A percentile compares a stretch with the other conserved stretches of the same genome.
phyloP scores from a whole-genome alignment of 92 coral and sea anemone species.

The Epizoanthus ramosus region DNA sequence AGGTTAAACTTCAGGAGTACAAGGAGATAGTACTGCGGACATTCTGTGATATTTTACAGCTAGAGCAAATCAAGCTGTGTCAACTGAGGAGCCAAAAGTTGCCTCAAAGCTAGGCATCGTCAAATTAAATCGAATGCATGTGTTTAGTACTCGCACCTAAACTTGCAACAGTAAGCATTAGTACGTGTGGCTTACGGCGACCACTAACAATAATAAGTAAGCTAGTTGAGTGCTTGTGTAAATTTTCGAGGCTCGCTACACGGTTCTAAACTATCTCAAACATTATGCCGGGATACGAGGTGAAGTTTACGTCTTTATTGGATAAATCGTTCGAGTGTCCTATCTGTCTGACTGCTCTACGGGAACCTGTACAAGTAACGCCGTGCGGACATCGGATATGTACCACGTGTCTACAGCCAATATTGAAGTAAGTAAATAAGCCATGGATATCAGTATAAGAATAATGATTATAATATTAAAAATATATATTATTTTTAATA shows the following conservation, averaged over 20 bases:
- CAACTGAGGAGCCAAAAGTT: not conserved
- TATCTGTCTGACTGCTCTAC: slow-evolving; percentile 88
- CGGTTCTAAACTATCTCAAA: not conserved
- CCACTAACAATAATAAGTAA: not conserved
- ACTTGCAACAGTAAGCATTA: no score
- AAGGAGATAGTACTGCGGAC: not conserved
- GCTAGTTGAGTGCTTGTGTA: not conserved
- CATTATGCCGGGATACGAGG: slow-evolving; percentile 96
- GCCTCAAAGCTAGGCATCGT: no score
- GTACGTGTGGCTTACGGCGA: not conserved
- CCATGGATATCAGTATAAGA: not conserved
- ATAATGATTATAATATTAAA: no score
- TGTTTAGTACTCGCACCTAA: no score
- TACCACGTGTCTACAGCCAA: slow-evolving; percentile 91
- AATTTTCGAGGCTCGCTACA: not conserved
- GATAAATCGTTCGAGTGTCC: slow-evolving; percentile 99
- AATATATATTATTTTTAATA: no score
- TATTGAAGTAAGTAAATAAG: slow-evolving; percentile 65
- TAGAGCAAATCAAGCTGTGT: not conserved
- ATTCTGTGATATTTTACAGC: not conserved
- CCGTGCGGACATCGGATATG: slow-evolving; percentile 99
- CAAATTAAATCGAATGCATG: no score
- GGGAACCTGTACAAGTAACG: slow-evolving; percentile 98
- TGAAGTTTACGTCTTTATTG: slow-evolving; percentile 70
- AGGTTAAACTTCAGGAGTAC: not conserved